Evolutionary conservation across 1,140 invertebrate species (phyloP).

Genomic region (Pogonomyrmex californicus): DNA sequence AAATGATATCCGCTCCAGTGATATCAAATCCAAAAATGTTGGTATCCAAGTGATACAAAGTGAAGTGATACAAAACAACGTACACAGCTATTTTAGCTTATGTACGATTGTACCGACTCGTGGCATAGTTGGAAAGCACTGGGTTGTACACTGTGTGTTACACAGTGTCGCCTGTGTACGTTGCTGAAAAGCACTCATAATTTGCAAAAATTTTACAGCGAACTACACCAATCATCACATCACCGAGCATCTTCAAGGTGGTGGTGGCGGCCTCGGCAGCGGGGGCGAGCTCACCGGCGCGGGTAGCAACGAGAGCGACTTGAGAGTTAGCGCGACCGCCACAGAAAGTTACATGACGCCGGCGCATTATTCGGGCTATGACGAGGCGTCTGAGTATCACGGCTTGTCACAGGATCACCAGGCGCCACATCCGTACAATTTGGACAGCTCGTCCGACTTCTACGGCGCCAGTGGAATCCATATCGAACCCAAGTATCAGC

Average conservation of each 20-base stretch:
- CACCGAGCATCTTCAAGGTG: slow-evolving; percentile 83
- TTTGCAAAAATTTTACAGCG: slow-evolving; percentile 79
- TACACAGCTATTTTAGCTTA: too few species aligned
- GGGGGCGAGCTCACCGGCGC: slow-evolving; percentile 76
- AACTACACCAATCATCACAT: slow-evolving; percentile 87
- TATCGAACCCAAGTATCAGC: slow-evolving; percentile 91
- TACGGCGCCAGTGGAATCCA: slow-evolving; percentile 89
- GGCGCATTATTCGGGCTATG: slow-evolving; percentile 88
- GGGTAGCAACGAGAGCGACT: slow-evolving; percentile 81
- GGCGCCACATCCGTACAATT: slow-evolving; percentile 86
- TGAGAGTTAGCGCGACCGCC: slow-evolving; percentile 79
- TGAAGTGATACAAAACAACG: too few species aligned
- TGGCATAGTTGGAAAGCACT: too few species aligned
- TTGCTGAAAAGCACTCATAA: background rate
- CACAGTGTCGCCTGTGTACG: too few species aligned
- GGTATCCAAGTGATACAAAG: too few species aligned
- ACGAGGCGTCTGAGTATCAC: slow-evolving; percentile 91
- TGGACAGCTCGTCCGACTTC: slow-evolving; percentile 92
- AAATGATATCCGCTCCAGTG: too few species aligned
- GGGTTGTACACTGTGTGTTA: too few species aligned
- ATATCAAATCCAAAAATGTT: too few species aligned
- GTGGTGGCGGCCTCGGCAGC: slow-evolving; percentile 78
- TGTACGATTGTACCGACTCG: too few species aligned
- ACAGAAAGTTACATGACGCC: slow-evolving; percentile 85
- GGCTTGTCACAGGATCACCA: slow-evolving; percentile 88